phyloP scores from a whole-genome alignment of 2,797 vertebrate species.

The Nasua narica region DNA sequence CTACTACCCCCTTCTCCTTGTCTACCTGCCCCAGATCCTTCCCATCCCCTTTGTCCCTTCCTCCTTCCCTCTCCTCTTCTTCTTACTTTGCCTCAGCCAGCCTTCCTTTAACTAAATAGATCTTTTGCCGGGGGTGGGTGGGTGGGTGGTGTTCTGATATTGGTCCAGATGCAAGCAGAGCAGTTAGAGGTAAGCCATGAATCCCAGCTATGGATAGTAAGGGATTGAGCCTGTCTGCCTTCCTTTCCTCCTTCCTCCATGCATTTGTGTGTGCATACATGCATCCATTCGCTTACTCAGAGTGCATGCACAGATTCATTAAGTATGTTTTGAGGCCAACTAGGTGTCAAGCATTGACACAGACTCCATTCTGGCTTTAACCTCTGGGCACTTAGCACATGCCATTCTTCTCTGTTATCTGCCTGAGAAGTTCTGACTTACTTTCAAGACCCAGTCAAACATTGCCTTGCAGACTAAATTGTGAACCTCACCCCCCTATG shows the following conservation, averaged over 20 bases:
- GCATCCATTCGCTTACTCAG: background rate
- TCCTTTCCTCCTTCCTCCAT: background rate
- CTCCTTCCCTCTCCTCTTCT: no score
- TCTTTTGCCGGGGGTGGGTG: background rate
- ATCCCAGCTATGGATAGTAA: background rate
- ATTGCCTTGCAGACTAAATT: background rate
- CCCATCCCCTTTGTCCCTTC: background rate
- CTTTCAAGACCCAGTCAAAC: no score
- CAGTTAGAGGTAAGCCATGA: background rate
- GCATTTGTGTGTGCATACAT: no score
- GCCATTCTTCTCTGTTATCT: background rate
- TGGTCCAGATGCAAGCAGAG: background rate
- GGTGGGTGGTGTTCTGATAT: background rate
- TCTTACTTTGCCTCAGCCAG: background rate
- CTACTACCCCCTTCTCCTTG: background rate
- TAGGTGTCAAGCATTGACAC: background rate
- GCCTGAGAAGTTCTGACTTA: background rate
- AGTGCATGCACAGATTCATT: background rate
- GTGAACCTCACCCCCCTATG: rapidly evolving
- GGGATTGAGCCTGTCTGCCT: background rate
- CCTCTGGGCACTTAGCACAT: background rate
- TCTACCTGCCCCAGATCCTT: no score
- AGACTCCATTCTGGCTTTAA: background rate
- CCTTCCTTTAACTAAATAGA: background rate
- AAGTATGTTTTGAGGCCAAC: background rate